These are phyloP conservation scores for Gasterosteus aculeatus DNA, from an alignment of 2,113 vertebrate genomes.

Conservation along the genomic window DNA sequence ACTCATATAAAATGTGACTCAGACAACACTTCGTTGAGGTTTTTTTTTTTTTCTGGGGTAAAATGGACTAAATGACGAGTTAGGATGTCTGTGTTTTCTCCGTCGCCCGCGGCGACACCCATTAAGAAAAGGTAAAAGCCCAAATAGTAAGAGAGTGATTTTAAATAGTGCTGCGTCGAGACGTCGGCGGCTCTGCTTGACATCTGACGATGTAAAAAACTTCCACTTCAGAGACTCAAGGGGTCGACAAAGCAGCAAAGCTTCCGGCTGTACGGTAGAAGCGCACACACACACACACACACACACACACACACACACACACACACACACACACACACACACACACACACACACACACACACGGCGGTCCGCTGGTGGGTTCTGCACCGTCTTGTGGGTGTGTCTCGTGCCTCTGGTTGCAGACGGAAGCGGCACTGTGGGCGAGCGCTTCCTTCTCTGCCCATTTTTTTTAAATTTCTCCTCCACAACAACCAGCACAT, in stretches of 20 bases:
- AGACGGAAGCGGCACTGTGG: neutral
- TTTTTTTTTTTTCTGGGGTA: neutral
- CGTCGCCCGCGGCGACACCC: neutral
- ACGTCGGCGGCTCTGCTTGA: neutral
- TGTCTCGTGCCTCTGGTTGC: neutral
- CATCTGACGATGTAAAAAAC: neutral
- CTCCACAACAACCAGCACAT: constrained; percentile 47
- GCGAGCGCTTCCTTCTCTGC: constrained; percentile 38
- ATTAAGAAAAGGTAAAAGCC: neutral
- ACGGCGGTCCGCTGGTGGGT: neutral
- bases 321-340: neutral
- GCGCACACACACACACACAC: neutral
- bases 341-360: neutral
- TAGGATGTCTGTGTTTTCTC: neutral
- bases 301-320: neutral
- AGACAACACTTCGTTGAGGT: no score
- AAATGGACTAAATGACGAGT: neutral
- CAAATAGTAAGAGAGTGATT: neutral
- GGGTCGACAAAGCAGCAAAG: neutral
- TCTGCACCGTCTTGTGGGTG: neutral
- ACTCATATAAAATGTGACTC: neutral
- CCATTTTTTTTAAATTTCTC: constrained; percentile 3
- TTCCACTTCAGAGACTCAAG: neutral
- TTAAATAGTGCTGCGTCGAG: neutral
- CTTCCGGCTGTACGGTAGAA: neutral